Evolutionary conservation across 2,797 vertebrate genomes (phyloP).

Genomic region (Aphelocoma californica): DNA sequence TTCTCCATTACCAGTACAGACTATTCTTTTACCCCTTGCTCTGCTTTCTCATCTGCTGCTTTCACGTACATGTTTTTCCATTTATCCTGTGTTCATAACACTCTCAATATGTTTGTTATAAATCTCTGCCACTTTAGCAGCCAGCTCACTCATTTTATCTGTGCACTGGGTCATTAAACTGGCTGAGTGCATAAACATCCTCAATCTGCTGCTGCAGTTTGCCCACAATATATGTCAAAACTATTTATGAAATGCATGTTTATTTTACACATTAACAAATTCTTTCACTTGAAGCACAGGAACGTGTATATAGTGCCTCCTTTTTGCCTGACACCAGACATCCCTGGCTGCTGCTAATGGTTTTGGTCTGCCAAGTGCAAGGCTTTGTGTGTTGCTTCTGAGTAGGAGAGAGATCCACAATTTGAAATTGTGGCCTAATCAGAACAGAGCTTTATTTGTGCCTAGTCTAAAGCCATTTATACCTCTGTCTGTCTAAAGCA

Average conservation of each 20-base stretch:
- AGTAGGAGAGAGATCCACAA: background rate
- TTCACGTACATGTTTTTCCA: background rate
- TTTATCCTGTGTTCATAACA: background rate
- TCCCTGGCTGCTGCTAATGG: background rate
- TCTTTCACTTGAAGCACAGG: background rate
- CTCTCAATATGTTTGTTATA: background rate
- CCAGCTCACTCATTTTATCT: conserved; percentile 5
- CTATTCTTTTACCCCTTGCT: background rate
- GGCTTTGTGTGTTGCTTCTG: background rate
- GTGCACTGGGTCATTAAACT: background rate
- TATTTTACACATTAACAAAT: conserved; percentile 8
- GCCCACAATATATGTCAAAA: background rate
- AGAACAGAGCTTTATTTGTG: background rate
- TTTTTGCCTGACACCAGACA: background rate
- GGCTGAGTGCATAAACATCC: background rate
- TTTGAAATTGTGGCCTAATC: background rate
- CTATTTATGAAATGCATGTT: background rate
- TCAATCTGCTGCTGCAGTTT: background rate
- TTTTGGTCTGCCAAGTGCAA: background rate
- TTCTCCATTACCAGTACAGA: background rate
- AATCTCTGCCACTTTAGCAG: background rate
- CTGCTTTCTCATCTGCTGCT: background rate
- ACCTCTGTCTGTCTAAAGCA: background rate
- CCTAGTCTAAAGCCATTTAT: background rate
- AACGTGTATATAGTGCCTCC: background rate